phyloP scores from a whole-genome alignment of 2,888 invertebrate species.

The Melanostoma scalare region DNA sequence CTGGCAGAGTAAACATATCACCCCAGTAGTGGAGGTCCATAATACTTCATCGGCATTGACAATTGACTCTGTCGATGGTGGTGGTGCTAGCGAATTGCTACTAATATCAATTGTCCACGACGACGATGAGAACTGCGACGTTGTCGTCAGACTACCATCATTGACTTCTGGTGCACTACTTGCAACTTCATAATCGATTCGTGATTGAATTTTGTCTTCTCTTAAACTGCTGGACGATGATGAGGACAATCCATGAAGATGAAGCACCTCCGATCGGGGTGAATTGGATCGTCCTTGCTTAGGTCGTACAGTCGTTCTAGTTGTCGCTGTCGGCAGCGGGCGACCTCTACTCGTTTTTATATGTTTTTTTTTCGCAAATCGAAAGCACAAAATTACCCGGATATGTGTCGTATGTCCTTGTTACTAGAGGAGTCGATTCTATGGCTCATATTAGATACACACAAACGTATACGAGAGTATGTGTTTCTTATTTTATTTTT shows the following conservation, averaged over 20 bases:
- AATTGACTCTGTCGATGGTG: constrained; percentile 61
- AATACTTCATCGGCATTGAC: constrained; percentile 58
- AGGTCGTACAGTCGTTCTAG: neutral
- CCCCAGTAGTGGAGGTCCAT: constrained; percentile 33
- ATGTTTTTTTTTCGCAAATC: constrained; percentile 75
- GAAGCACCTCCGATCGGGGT: constrained; percentile 40
- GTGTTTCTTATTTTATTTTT: constrained; percentile 15
- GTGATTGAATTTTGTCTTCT: constrained; percentile 62
- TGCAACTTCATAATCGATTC: constrained; percentile 66
- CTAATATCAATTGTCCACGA: constrained; percentile 11
- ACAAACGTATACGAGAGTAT: neutral
- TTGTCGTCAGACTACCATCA: constrained; percentile 4
- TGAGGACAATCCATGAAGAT: constrained; percentile 19
- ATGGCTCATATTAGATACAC: constrained; percentile 17
- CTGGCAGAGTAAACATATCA: constrained; percentile 36
- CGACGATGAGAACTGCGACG: neutral
- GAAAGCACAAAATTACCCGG: constrained; percentile 76
- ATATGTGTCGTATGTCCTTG: constrained; percentile 74
- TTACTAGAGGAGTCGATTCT: constrained; percentile 22
- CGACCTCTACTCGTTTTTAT: constrained; percentile 68
- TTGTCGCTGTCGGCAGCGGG: constrained; percentile 9
- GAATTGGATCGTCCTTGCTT: constrained; percentile 46
- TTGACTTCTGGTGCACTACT: constrained; percentile 16
- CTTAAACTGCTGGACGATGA: constrained; percentile 28
- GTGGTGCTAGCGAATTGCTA: constrained; percentile 42